Evolutionary conservation across 2,113 vertebrate genomes (phyloP), one percentile per base, ranked within the genome.

Genomic region (Gulo gulo): DNA sequence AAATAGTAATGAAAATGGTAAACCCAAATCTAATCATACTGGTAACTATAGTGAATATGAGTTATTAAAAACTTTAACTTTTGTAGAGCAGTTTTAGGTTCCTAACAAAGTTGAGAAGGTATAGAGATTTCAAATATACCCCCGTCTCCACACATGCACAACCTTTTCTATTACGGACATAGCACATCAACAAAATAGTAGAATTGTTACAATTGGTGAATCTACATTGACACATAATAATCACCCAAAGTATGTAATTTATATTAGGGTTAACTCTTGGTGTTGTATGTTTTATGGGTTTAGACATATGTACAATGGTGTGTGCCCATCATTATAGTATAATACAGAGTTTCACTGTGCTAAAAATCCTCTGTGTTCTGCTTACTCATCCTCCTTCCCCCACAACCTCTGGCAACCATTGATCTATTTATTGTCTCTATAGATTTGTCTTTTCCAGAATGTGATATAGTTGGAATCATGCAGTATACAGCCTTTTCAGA

Each of bases 151-250:
- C 52, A 15, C 12, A 81, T 7, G 7, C 12, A 15, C 36, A 80
- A 50, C 6, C 12, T 81, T 81, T 55, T 23, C 21, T 57, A 36
- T 55, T 47, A 78, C 9, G 3, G 34, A 52, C 7, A 24, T 24
- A 4, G 34, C 3, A 0, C 21, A 24, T 81, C 52, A 26, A 23
- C 7, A 7, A 23, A 1, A 3, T 36, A 13, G 21, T 36, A 36
- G 6, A 36, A 57, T 36, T 24, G 50, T 36, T 57, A 57, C 12
- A 36, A 15, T 2, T 36, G 79, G 57, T 57, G 12, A 81, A 57
- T n/a, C 34, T 79, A 79, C 31, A 79, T 21, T 79, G 31, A 79
- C n/a, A 81, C 11, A 24, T 57, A 55, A 81, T 26, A 57, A 15
- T 24, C 9, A 80, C 18, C 10, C 79, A 57, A 81, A 36, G 12